Evolutionary conservation across 2,113 vertebrate species (phyloP), one percentile per base, ranked within the genome.

Genomic region (Cheirogaleus medius): DNA sequence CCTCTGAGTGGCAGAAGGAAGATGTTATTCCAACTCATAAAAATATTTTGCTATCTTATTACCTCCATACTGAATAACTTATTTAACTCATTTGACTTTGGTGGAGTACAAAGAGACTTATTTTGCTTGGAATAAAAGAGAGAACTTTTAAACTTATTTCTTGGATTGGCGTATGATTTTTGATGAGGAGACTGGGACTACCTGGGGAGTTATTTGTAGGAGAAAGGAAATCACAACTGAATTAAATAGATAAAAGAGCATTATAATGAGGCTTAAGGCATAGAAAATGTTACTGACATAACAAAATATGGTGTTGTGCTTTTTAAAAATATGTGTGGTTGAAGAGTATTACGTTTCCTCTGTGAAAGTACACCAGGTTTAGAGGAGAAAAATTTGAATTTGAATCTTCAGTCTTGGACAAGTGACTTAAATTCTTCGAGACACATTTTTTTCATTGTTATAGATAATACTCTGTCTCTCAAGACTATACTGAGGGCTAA

Each of bases 41-140:
- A 98, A 98, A 98, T 95, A 87, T 27, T 92, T 93, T 86, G 91
- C 66, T 97, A 96, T 97, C 91, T 81, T 27, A 9, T 94, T 96
- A 87, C n/a, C 63, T 37, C 58, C 78, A 78, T 58, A 21, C 21
- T 1, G n/a, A 97, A 69, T 49, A 81, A 81, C 87, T 42, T 87
- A 39, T 34, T 95, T 47, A 76, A 68, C 83, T 87, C 58, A 76
- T 69, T 87, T 95, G 91, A 95, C 80, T 91, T 84, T 32, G 42
- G 63, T 49, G n/a, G 32, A 88, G n/a, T 84, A 78, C 8, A 56
- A 78, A 69, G 64, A 92, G 37, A 66, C 39, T 88, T 58, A 34
- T 84, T 93, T 68, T 86, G 8, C 34, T 58, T 93, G 56, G 12
- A 86, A 58, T 56, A 60, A 58, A 93, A 32, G 20, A 80, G 42